A percentile compares a stretch with the other conserved stretches of the same genome.
Conservation (phyloP, 2,797 vertebrate genomes). For the Falco concolor region DNA sequence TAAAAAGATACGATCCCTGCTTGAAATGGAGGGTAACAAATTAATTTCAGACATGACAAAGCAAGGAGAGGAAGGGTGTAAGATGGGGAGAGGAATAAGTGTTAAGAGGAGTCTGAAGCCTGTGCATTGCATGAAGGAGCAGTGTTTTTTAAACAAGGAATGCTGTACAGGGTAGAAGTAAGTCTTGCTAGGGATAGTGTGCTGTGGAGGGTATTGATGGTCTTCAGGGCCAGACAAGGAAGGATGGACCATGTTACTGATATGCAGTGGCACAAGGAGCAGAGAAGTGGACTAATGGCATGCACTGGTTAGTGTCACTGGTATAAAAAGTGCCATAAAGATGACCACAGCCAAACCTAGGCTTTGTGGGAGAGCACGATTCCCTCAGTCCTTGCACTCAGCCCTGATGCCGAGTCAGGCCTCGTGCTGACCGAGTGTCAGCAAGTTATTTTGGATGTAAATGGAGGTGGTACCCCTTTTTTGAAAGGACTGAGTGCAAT, state of each 20-base stretch:
- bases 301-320: background rate
- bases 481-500: background rate
- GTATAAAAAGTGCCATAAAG: background rate
- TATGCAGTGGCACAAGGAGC: background rate
- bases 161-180: background rate
- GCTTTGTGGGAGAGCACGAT: background rate
- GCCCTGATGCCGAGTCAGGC: rapidly evolving
- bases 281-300: background rate
- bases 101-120: background rate
- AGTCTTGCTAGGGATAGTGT: background rate
- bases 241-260: background rate
- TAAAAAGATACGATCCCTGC: background rate
- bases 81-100: background rate
- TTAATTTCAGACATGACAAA: background rate
- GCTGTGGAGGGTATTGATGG: background rate
- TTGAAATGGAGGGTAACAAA: background rate
- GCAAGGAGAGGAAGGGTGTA: background rate
- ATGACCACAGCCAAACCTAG: background rate
- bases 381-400: background rate
- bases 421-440: rapidly evolving
- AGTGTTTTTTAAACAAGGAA: background rate
- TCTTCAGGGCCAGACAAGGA: background rate
- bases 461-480: background rate
- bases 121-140: background rate
- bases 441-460: background rate